Percentiles rank a stretch among this genome's conserved stretches.
phyloP scores from a whole-genome alignment of 1,140 invertebrate genomes.

The Diachasmimorpha longicaudata region DNA sequence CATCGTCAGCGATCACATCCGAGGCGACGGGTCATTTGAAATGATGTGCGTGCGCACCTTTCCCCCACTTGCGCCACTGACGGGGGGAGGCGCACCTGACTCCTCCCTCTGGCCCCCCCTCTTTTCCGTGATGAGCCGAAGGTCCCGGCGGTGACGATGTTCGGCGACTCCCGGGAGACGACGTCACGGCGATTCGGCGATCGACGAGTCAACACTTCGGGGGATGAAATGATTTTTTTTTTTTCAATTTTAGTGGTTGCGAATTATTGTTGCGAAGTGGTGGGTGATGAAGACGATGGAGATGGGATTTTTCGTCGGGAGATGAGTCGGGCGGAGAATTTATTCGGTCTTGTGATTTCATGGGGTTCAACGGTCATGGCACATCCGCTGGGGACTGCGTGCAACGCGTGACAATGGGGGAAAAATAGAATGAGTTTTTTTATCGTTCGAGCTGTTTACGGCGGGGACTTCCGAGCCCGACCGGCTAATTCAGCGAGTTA shows the following conservation, averaged over 20 bases:
- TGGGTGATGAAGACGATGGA: too few relatives aligned
- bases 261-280: too few relatives aligned
- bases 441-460: conserved; percentile 10
- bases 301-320: too few relatives aligned
- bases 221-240: too few relatives aligned
- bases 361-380: neutral
- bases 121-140: conserved; percentile 1
- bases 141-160: too few relatives aligned
- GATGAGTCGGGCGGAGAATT: neutral
- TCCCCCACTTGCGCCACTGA: conserved; percentile 21
- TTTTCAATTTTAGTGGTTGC: too few relatives aligned
- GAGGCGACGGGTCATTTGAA: neutral
- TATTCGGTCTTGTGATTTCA: neutral
- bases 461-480: conserved; percentile 15
- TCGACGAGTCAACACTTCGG: too few relatives aligned
- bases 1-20: too few relatives aligned
- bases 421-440: conserved; percentile 8
- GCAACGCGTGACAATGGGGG: neutral
- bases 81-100: conserved; percentile 24
- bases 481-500: conserved; percentile 57
- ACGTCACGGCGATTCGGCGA: too few relatives aligned
- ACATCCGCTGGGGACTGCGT: neutral
- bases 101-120: conserved; percentile 24
- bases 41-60: neutral
- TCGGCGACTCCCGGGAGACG: too few relatives aligned